These are phyloP conservation scores for Marronus borbonicus DNA, from an alignment of 2,888 invertebrate species.

Conservation along the genomic window DNA sequence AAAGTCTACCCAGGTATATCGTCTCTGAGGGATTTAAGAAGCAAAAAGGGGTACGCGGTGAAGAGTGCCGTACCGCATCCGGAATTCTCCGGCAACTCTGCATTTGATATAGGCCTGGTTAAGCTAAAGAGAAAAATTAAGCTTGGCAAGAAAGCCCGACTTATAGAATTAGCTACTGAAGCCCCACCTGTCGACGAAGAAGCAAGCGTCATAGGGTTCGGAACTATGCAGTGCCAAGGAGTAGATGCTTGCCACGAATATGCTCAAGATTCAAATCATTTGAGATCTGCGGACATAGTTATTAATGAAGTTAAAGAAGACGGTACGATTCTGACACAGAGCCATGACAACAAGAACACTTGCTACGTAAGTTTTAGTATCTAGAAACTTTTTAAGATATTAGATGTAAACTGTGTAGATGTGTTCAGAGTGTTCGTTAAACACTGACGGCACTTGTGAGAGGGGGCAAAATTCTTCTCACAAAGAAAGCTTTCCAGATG, in stretches of 20 bases:
- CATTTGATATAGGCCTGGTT: slow-evolving; percentile 10
- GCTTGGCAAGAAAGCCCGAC: neutral
- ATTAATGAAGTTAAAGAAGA: neutral
- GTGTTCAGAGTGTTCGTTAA: too few relatives aligned
- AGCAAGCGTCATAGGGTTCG: slow-evolving; percentile 22
- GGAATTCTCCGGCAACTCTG: neutral
- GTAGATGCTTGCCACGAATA: neutral
- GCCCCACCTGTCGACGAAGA: neutral
- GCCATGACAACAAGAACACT: neutral
- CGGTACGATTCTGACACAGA: neutral
- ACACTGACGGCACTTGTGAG: too few relatives aligned
- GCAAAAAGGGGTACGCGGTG: neutral
- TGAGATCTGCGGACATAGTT: slow-evolving; percentile 13
- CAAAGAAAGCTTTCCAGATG: too few relatives aligned
- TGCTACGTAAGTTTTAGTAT: slow-evolving; percentile 10
- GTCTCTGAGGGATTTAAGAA: neutral
- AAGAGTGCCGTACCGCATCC: neutral
- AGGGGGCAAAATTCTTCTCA: too few relatives aligned
- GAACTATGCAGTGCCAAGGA: neutral
- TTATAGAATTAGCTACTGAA: slow-evolving; percentile 5
- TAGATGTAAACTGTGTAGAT: too few relatives aligned
- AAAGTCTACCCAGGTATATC: slow-evolving; percentile 5
- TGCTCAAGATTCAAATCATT: neutral
- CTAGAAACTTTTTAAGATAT: too few relatives aligned
- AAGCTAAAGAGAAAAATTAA: slow-evolving; percentile 7